Evolutionary conservation across 1,140 invertebrate genomes (phyloP).

Genomic region (Acromyrmex echinatior): DNA sequence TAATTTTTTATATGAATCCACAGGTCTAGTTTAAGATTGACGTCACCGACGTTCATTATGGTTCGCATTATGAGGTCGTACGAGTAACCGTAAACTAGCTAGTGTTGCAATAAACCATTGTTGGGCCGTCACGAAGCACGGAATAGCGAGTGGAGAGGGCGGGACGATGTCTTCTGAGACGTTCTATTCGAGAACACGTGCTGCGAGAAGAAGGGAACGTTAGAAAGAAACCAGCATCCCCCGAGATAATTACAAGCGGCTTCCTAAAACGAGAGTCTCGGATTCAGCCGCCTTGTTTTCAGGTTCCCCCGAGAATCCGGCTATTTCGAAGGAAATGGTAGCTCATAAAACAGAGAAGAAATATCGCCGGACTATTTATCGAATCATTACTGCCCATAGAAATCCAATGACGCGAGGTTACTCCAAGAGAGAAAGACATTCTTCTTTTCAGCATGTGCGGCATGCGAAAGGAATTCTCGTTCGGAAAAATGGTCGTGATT

Average conservation of each 20-base stretch:
- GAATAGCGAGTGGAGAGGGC: neutral
- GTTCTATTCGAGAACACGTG: constrained; percentile 60
- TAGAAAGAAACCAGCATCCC: constrained; percentile 40
- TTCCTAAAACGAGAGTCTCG: constrained; percentile 45
- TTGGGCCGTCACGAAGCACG: constrained; percentile 19
- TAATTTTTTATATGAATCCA: constrained; percentile 69
- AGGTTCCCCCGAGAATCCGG: constrained; percentile 13
- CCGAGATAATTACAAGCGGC: constrained; percentile 67
- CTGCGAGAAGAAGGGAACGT: neutral
- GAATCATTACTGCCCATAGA: constrained; percentile 74
- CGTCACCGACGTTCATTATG: constrained; percentile 69
- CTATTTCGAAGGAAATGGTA: constrained; percentile 35
- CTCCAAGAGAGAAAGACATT: constrained; percentile 34
- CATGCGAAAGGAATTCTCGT: constrained; percentile 52
- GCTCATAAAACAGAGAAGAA: constrained; percentile 60
- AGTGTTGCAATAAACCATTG: constrained; percentile 68
- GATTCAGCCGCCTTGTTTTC: constrained; percentile 53
- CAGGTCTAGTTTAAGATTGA: constrained; percentile 47
- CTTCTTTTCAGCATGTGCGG: constrained; percentile 13
- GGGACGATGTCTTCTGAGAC: constrained; percentile 31
- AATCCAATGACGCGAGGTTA: constrained; percentile 59
- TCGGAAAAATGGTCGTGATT: constrained; percentile 35
- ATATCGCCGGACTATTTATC: constrained; percentile 71
- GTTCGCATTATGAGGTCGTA: constrained; percentile 68
- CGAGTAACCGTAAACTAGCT: constrained; percentile 67